phyloP scores from a whole-genome alignment of 92 coral and sea anemone genomes.

The Desmophyllum pertusum region DNA sequence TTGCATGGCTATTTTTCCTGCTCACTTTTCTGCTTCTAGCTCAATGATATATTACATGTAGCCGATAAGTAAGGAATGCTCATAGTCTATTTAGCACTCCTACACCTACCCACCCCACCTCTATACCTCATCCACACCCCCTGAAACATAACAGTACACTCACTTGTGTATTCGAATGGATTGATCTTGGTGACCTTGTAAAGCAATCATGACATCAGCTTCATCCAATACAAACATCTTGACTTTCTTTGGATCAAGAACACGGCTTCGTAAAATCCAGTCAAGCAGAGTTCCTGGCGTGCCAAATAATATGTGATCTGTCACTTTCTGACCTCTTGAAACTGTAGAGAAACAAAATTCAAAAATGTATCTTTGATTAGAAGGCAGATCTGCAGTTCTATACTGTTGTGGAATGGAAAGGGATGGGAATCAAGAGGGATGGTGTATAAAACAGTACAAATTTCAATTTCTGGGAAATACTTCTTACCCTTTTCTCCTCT shows the following conservation, averaged over 20 bases:
- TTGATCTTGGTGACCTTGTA: slow-evolving; percentile 95
- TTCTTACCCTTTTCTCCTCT: slow-evolving; percentile 80
- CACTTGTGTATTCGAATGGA: slow-evolving; percentile 93
- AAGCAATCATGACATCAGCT: slow-evolving; percentile 96
- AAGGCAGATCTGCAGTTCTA: background rate
- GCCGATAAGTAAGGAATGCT: no score
- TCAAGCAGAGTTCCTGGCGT: slow-evolving; percentile 96
- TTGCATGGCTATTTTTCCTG: no score
- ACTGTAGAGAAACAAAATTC: slow-evolving; percentile 45
- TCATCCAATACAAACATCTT: slow-evolving; percentile 93
- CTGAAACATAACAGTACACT: slow-evolving; percentile 28
- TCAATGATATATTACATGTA: no score
- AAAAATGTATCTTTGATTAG: background rate
- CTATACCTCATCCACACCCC: no score
- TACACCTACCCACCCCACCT: background rate
- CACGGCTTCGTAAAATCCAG: slow-evolving; percentile 75
- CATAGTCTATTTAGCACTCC: no score
- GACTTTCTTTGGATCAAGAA: slow-evolving; percentile 77
- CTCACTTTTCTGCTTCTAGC: no score
- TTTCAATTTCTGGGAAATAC: no score
- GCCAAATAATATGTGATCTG: slow-evolving; percentile 89
- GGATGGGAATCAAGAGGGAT: no score
- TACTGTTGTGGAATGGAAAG: no score
- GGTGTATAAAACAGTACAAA: no score
- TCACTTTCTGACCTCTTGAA: slow-evolving; percentile 71